Evolutionary conservation across 2,888 invertebrate genomes (phyloP), one percentile per base, ranked within the genome.

Genomic region (Nymphalis urticae): DNA sequence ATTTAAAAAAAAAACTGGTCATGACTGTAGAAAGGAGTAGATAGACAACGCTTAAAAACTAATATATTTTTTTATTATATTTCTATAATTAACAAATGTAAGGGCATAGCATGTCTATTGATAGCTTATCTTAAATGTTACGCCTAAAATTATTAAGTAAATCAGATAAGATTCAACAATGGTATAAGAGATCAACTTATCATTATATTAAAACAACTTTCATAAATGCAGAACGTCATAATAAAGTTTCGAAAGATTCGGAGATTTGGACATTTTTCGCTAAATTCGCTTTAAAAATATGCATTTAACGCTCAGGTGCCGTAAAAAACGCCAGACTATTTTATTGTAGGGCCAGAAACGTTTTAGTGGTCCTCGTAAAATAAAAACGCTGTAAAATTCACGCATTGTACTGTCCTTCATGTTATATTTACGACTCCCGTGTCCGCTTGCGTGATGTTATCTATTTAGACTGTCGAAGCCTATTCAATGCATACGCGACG

Each of bases 301-400:
- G 78, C 80, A 79, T 80, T 72, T 83, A 77, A 78, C 82, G 82
- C 83, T 76, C 84, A 85, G 86, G 85, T 86, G 79, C 85, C 86
- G 87, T 91, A 90, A 90, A 89, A 86, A 84, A 80, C 79, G 76
- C 80, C 82, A 84, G 84, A 83, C 86, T 83, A 85, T 89, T 90
- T 90, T 89, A 90, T 84, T 84, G 85, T 82, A 75, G 82, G 84
- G 81, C 81, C 85, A 84, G 78, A 86, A 89, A 88, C 85, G 88
- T 86, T 90, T 89, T 90, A 89, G 85, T 84, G 86, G 75, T 74
- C 64, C 75, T 87, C 88, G 87, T 91, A 89, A 91, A 91, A 89
- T 88, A 85, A 89, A 85, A 89, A 83, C 79, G 84, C 77, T 84
- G 87, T 90, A 86, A 90, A 90, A 87, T 85, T 86, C 85, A 85